Evolutionary conservation across 2,888 invertebrate genomes (phyloP).

Genomic region (Limnephilus rhombicus): DNA sequence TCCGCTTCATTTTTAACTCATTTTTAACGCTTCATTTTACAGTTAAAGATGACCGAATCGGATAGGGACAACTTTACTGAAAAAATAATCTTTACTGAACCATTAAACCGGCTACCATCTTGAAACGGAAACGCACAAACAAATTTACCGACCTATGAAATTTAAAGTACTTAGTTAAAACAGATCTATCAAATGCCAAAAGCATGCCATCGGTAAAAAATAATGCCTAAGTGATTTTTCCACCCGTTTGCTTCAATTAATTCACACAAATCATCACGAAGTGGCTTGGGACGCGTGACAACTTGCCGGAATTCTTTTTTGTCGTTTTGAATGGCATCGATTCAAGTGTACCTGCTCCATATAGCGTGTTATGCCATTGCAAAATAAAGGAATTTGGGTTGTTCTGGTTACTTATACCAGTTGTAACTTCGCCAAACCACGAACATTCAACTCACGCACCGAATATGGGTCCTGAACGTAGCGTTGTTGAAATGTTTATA

Average conservation of each 20-base stretch:
- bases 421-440: not conserved
- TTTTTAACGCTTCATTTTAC: too few relatives aligned
- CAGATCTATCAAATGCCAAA: too few relatives aligned
- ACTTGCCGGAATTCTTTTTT: conserved; percentile 7
- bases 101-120: too few relatives aligned
- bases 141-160: too few relatives aligned
- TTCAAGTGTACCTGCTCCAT: conserved; percentile 3
- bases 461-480: not conserved
- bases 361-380: not conserved
- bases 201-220: too few relatives aligned
- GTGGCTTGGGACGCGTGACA: not conserved
- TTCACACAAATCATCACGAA: not conserved
- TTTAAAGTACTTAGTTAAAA: too few relatives aligned
- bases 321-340: not conserved
- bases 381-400: conserved; percentile 9
- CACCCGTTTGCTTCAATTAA: not conserved
- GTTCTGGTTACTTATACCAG: not conserved
- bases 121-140: too few relatives aligned
- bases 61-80: too few relatives aligned
- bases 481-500: not conserved
- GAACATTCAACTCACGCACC: conserved; percentile 11
- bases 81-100: too few relatives aligned
- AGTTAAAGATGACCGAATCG: too few relatives aligned
- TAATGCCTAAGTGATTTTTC: not conserved
- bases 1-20: too few relatives aligned